Evolutionary conservation across 2,113 vertebrate genomes (phyloP).

Genomic region (Probosciger aterrimus): DNA sequence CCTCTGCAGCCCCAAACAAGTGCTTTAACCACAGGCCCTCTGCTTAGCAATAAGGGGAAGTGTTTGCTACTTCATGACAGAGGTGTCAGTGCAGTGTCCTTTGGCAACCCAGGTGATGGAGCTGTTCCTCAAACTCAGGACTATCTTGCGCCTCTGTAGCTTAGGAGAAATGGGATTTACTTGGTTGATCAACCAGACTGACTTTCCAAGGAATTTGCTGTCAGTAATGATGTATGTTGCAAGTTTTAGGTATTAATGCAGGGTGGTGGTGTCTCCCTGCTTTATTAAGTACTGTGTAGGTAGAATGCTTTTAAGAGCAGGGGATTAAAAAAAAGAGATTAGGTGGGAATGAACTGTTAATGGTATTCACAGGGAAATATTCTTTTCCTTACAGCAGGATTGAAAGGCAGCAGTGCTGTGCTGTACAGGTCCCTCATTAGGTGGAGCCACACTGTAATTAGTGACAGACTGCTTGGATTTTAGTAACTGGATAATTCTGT

Average conservation of each 20-base stretch:
- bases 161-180: not conserved
- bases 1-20: not conserved
- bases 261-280: not conserved
- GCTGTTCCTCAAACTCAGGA: not conserved
- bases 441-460: constrained; percentile 1
- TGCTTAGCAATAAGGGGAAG: not conserved
- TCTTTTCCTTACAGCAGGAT: not conserved
- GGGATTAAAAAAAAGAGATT: not conserved
- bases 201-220: not conserved
- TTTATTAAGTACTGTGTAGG: not conserved
- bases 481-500: constrained; percentile 25
- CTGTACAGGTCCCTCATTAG: not conserved
- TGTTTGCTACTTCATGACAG: not conserved
- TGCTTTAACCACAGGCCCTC: not conserved
- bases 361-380: not conserved
- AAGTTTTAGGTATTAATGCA: not conserved
- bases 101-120: not conserved
- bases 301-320: not conserved
- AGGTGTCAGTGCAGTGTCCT: not conserved
- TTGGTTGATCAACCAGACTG: not conserved
- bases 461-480: constrained; percentile 10
- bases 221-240: not conserved
- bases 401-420: not conserved
- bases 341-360: not conserved
- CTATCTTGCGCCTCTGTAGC: not conserved